Percentiles rank a stretch among this genome's conserved stretches.
Conservation (phyloP, 2,888 invertebrate species). For the Drosophila pseudotakahashii region DNA sequence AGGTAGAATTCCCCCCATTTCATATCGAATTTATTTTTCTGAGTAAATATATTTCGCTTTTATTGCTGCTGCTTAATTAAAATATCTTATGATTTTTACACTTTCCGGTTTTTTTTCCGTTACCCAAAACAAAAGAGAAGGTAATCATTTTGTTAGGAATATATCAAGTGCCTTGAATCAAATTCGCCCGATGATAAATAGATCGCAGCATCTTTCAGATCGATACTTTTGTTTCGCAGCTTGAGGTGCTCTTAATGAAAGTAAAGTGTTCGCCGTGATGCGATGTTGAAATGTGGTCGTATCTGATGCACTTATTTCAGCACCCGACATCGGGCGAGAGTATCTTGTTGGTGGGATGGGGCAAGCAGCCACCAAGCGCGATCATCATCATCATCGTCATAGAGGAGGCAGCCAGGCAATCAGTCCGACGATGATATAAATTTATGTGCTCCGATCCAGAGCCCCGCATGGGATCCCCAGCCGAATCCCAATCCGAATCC, state of each 20-base stretch:
- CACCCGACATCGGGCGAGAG: conserved; percentile 4
- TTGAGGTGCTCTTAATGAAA: conserved; percentile 26
- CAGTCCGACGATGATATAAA: conserved; percentile 31
- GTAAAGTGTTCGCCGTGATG: conserved; percentile 3
- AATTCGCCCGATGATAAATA: conserved; percentile 2
- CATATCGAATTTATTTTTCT: too few relatives aligned
- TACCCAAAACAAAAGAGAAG: too few relatives aligned
- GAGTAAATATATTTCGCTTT: too few relatives aligned
- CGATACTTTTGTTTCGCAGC: conserved; percentile 17
- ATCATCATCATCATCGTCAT: conserved; percentile 10
- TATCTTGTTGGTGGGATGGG: neutral
- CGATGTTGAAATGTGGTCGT: conserved; percentile 2
- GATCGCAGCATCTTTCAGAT: conserved; percentile 1
- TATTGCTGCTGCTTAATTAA: too few relatives aligned
- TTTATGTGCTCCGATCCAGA: conserved; percentile 36
- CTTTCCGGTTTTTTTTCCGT: too few relatives aligned
- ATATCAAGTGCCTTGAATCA: neutral
- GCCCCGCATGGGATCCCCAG: conserved; percentile 27
- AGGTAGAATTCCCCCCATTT: too few relatives aligned
- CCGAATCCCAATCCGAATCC: neutral
- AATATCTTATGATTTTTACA: too few relatives aligned
- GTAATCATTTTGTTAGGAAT: neutral
- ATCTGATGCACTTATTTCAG: conserved; percentile 19
- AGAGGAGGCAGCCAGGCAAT: conserved; percentile 17
- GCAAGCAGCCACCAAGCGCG: conserved; percentile 10